Conservation (phyloP, 1,140 invertebrate genomes). For the Aphaenogaster floridana region DNA sequence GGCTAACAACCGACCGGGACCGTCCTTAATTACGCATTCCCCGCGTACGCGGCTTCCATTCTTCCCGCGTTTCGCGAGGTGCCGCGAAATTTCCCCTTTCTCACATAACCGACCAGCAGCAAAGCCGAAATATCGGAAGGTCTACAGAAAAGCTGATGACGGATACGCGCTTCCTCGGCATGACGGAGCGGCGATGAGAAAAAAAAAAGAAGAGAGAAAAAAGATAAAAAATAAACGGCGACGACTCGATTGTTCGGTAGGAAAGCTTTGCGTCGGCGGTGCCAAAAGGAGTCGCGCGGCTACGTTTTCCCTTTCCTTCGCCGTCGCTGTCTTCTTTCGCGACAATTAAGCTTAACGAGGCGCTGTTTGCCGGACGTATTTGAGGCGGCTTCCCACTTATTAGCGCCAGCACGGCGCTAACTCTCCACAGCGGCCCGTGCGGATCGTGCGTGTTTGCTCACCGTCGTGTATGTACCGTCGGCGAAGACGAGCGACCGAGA, state of each 20-base stretch:
- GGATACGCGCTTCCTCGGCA: background rate
- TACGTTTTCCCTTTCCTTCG: slow-evolving; percentile 31
- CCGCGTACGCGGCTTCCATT: slow-evolving; percentile 26
- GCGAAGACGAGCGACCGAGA: slow-evolving; percentile 14
- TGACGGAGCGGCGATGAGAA: background rate
- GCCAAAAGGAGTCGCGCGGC: slow-evolving; percentile 27
- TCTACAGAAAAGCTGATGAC: background rate
- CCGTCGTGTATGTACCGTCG: slow-evolving; percentile 47
- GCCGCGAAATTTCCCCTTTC: slow-evolving; percentile 21
- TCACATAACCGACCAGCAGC: background rate
- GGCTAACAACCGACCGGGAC: slow-evolving; percentile 41
- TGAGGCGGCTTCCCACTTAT: slow-evolving; percentile 82
- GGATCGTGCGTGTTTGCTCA: slow-evolving; percentile 77
- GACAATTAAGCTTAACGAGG: slow-evolving; percentile 82
- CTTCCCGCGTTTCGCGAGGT: slow-evolving; percentile 46
- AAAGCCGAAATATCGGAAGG: slow-evolving; percentile 18
- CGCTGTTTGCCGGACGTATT: slow-evolving; percentile 81
- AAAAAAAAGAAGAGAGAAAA: background rate
- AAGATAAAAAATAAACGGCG: background rate
- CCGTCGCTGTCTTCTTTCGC: slow-evolving; percentile 67
- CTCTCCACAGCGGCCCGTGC: slow-evolving; percentile 72
- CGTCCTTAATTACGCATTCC: slow-evolving; percentile 58
- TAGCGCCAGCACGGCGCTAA: slow-evolving; percentile 79
- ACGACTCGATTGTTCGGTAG: slow-evolving; percentile 18
- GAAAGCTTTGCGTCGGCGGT: slow-evolving; percentile 18